phyloP scores from a whole-genome alignment of 1,140 invertebrate genomes.

The Atta cephalotes region DNA sequence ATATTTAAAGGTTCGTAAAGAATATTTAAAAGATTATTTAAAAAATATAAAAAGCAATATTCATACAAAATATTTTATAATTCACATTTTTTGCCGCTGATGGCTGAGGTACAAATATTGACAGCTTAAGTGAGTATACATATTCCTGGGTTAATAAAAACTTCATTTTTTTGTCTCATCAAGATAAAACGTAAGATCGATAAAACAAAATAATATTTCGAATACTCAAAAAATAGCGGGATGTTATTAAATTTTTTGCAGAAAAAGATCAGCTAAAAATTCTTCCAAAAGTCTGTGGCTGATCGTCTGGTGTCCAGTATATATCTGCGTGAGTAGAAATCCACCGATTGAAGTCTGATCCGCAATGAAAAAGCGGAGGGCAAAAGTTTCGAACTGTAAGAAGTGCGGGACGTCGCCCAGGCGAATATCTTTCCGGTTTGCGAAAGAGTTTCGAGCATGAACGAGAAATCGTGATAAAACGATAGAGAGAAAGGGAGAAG shows the following conservation, averaged over 20 bases:
- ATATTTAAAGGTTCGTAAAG: too few relatives aligned
- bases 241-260: constrained; percentile 3
- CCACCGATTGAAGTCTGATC: constrained; percentile 83
- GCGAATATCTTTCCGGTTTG: constrained; percentile 40
- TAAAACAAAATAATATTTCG: background rate
- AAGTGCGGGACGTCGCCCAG: constrained; percentile 73
- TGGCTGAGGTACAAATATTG: too few relatives aligned
- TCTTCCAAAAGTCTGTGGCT: background rate
- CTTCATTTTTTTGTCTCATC: background rate
- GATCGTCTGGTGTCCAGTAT: constrained; percentile 39
- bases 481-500: constrained; percentile 17
- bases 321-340: constrained; percentile 43
- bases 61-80: too few relatives aligned
- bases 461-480: background rate
- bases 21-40: too few relatives aligned
- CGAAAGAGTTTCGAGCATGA: constrained; percentile 27
- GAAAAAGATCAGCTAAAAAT: background rate
- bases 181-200: too few relatives aligned
- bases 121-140: too few relatives aligned
- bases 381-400: constrained; percentile 76
- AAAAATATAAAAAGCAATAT: too few relatives aligned
- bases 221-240: background rate
- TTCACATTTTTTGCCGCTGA: too few relatives aligned
- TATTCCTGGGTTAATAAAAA: too few relatives aligned
- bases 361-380: constrained; percentile 77